Evolutionary conservation across 2,113 vertebrate species (phyloP), one percentile per base, ranked within the genome.

Genomic region (Sclerurus mexicanus): DNA sequence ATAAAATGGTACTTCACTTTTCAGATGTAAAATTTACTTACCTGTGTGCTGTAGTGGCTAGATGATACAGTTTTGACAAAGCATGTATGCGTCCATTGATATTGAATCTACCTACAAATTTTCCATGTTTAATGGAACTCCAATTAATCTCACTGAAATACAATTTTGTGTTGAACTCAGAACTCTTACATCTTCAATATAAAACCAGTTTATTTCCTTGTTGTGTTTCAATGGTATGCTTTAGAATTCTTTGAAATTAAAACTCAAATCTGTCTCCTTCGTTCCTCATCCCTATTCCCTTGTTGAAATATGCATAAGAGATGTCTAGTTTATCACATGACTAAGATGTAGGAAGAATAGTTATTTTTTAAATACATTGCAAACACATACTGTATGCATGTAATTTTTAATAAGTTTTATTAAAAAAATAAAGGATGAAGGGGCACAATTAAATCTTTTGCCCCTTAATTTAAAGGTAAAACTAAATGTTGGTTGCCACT

Each of bases 141-240:
- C 75, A 30, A 17, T 39, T 76, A 79, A 82, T 46, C 24, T 80
- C 27, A 47, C 40, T 80, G 62, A 88, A 86, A 52, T 60, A 64
- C 3, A 18, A 33, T 79, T 80, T 39, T 73, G 24, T 56, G 7
- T n/a, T 56, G 44, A 90, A 67, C 19, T 82, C 39, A 24, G 33
- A 44, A 53, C 3, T 80, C 82, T 30, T 52, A 19, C 5, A 4
- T 60, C 46, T 53, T 84, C 7, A 8, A 3, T 44, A 60, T 40
- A 87, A 91, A 69, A 7, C 0, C 2, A 4, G 31, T 40, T 71
- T 74, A 58, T 91, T 49, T 94, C 24, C 23, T 47, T 46, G 0
- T 79, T 76, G 25, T 25, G 2, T 84, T 71, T 1, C 2, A 84
- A 73, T 1, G 0, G 1, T 30, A n/a, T 81, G 17, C 22, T 58